Conservation (phyloP, 2,888 invertebrate species). For the Drosophila falleni region DNA sequence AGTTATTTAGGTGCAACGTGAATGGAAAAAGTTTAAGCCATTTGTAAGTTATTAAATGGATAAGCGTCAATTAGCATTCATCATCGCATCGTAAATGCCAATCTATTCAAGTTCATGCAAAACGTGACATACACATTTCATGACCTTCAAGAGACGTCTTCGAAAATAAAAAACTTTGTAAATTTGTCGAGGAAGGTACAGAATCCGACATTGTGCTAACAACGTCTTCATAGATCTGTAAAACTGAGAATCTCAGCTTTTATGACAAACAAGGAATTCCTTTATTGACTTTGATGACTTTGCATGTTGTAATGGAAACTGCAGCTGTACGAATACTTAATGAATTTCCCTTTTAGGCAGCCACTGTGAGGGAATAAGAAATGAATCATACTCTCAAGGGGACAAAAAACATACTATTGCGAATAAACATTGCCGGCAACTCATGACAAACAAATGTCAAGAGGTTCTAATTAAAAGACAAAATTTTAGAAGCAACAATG, state of each 20-base stretch:
- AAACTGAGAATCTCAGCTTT: not conserved
- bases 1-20: slow-evolving; percentile 1
- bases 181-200: not conserved
- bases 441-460: not conserved
- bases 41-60: slow-evolving; percentile 19
- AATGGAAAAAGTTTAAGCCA: not conserved
- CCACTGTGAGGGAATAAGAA: not conserved
- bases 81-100: slow-evolving; percentile 41
- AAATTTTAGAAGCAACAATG: not conserved
- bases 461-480: not conserved
- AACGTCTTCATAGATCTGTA: not conserved
- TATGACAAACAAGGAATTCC: slow-evolving; percentile 13
- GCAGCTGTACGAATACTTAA: not conserved
- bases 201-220: slow-evolving; percentile 1
- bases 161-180: not conserved
- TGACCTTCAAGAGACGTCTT: not conserved
- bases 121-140: slow-evolving; percentile 59
- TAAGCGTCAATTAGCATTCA: slow-evolving; percentile 54
- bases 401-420: slow-evolving; percentile 20
- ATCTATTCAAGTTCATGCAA: slow-evolving; percentile 50
- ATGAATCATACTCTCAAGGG: slow-evolving; percentile 21
- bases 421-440: not conserved
- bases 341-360: not conserved
- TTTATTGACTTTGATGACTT: slow-evolving; percentile 8
- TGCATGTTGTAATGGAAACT: not conserved